Percentiles rank a stretch among this genome's conserved stretches.
These are phyloP conservation scores for Lutraria rhynchaena DNA, from an alignment of 1,140 invertebrate species.

Conservation along the genomic window DNA sequence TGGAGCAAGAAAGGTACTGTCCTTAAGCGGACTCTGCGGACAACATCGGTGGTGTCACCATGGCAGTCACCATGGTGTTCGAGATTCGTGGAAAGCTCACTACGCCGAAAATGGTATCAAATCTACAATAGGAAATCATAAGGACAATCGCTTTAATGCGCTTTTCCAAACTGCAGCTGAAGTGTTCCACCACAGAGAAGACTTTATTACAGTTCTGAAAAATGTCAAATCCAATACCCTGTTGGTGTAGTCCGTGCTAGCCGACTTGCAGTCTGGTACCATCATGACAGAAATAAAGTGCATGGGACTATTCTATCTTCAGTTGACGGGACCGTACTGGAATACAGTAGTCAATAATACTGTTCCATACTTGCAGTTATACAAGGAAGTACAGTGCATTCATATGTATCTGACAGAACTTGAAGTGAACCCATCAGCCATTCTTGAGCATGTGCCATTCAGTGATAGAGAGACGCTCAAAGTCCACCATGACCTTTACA, in stretches of 20 bases:
- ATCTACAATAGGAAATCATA: conserved; percentile 39
- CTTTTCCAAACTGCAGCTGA: conserved; percentile 32
- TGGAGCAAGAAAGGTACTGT: conserved; percentile 44
- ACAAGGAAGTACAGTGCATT: background rate
- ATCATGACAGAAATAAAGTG: background rate
- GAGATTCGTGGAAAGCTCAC: conserved; percentile 37
- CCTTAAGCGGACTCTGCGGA: background rate
- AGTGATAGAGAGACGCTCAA: no score
- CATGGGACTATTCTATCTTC: background rate
- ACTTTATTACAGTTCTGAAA: conserved; percentile 16
- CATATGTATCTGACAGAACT: background rate
- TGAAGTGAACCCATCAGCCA: background rate
- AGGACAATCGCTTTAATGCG: conserved; percentile 31
- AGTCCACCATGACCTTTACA: no score
- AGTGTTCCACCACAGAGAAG: conserved; percentile 24
- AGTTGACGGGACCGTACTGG: conserved; percentile 45
- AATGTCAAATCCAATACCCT: conserved; percentile 2
- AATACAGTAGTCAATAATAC: background rate
- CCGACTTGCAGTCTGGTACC: conserved; percentile 8
- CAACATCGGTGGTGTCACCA: background rate
- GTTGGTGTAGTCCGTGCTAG: background rate
- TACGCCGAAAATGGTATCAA: conserved; percentile 29
- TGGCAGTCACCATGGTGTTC: conserved; percentile 33
- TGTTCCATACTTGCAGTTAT: conserved; percentile 47
- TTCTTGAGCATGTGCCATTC: background rate